Evolutionary conservation across 2,113 vertebrate species (phyloP).

Genomic region (Pelecanus crispus): DNA sequence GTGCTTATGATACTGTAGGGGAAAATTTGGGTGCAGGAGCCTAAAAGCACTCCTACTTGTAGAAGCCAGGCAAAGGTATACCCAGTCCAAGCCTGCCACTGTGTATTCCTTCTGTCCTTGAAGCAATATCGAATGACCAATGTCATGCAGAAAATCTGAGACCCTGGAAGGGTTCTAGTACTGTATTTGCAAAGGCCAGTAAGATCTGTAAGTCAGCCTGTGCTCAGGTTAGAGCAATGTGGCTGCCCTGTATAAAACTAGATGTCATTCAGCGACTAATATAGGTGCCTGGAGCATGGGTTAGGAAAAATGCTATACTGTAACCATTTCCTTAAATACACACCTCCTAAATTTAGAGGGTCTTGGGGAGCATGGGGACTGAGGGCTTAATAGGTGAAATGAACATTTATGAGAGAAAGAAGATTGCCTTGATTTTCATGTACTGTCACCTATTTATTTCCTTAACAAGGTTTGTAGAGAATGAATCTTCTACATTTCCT

Average conservation of each 20-base stretch:
- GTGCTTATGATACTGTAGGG: neutral
- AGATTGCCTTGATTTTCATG: neutral
- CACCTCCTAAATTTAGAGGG: neutral
- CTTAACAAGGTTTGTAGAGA: neutral
- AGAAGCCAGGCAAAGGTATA: neutral
- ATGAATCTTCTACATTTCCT: too few species aligned
- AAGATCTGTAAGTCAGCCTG: neutral
- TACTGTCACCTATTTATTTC: neutral
- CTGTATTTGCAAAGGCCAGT: neutral
- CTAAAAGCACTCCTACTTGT: neutral
- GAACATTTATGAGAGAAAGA: neutral
- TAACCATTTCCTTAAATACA: neutral
- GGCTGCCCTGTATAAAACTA: neutral
- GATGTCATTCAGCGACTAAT: neutral
- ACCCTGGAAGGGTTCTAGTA: neutral
- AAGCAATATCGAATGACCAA: neutral
- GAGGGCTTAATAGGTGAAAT: neutral
- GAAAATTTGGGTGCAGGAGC: neutral
- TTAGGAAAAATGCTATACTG: neutral
- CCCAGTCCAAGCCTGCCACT: neutral
- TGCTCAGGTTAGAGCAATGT: neutral
- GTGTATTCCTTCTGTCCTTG: neutral
- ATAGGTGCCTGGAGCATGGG: neutral
- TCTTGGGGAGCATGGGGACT: too few species aligned
- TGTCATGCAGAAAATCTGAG: neutral